phyloP scores from a whole-genome alignment of 2,888 invertebrate species.

The Agrotis segetum region DNA sequence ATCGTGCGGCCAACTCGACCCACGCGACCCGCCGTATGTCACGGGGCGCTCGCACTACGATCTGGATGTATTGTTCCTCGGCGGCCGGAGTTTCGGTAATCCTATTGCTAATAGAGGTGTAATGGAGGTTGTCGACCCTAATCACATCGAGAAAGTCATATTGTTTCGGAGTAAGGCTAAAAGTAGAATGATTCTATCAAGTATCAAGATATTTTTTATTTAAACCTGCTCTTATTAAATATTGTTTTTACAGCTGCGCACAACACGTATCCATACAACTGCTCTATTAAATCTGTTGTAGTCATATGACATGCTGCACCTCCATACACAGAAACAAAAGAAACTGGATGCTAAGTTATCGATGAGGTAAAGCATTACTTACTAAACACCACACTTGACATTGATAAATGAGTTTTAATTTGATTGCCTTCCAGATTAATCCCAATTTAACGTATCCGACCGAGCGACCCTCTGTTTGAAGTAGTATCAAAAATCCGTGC shows the following conservation, averaged over 20 bases:
- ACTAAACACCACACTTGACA: neutral
- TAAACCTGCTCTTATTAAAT: too few species aligned
- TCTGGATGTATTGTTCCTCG: slow-evolving; percentile 38
- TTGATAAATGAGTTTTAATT: slow-evolving; percentile 13
- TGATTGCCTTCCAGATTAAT: slow-evolving; percentile 1
- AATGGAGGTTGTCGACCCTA: slow-evolving; percentile 14
- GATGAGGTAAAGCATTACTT: neutral
- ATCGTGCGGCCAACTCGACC: slow-evolving; percentile 33
- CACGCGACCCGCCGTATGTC: slow-evolving; percentile 32
- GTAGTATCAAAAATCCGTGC: slow-evolving; percentile 9
- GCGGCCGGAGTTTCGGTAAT: slow-evolving; percentile 20
- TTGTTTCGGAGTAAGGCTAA: neutral
- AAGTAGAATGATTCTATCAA: too few species aligned
- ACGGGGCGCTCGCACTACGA: slow-evolving; percentile 20
- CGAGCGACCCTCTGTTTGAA: slow-evolving; percentile 21
- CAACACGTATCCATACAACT: too few species aligned
- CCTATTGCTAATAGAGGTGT: slow-evolving; percentile 31
- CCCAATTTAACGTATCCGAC: neutral
- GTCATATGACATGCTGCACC: too few species aligned
- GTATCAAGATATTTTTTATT: too few species aligned
- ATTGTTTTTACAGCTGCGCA: too few species aligned
- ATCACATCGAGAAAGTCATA: neutral
- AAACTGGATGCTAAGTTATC: neutral
- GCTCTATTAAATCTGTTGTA: too few species aligned
- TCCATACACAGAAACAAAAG: too few species aligned